phyloP scores from a whole-genome alignment of 2,888 invertebrate genomes.

The Aromia moschata region DNA sequence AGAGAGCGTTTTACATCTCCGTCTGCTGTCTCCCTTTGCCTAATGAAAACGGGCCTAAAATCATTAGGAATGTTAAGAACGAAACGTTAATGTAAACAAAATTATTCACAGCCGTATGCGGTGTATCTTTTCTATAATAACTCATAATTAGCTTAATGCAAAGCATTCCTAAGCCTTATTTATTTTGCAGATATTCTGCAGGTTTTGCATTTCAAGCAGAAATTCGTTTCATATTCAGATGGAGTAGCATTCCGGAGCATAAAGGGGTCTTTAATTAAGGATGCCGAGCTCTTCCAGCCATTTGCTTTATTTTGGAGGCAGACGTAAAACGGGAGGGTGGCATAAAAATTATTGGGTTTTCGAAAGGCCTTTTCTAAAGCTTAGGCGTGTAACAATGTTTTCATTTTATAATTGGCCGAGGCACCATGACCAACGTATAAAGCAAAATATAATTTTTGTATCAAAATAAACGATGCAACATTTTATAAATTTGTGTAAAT shows the following conservation, averaged over 20 bases:
- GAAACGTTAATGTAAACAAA: conserved; percentile 22
- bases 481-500: no score
- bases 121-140: conserved; percentile 37
- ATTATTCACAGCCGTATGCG: conserved; percentile 18
- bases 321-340: background rate
- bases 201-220: conserved; percentile 46
- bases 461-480: no score
- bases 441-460: no score
- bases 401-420: no score
- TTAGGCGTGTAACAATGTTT: no score
- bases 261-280: conserved; percentile 27
- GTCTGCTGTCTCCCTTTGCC: conserved; percentile 13
- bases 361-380: no score
- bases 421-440: no score
- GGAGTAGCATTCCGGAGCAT: conserved; percentile 30
- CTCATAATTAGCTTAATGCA: conserved; percentile 59
- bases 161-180: conserved; percentile 45
- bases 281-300: conserved; percentile 15
- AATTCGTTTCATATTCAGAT: conserved; percentile 44
- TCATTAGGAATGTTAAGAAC: conserved; percentile 14
- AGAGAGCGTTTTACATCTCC: conserved; percentile 15
- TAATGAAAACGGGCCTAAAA: conserved; percentile 8
- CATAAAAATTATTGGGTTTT: no score
- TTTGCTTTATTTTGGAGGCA: conserved; percentile 18
- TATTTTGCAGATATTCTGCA: conserved; percentile 42